phyloP scores from a whole-genome alignment of 2,113 vertebrate species.

The Aldabrachelys gigantea region DNA sequence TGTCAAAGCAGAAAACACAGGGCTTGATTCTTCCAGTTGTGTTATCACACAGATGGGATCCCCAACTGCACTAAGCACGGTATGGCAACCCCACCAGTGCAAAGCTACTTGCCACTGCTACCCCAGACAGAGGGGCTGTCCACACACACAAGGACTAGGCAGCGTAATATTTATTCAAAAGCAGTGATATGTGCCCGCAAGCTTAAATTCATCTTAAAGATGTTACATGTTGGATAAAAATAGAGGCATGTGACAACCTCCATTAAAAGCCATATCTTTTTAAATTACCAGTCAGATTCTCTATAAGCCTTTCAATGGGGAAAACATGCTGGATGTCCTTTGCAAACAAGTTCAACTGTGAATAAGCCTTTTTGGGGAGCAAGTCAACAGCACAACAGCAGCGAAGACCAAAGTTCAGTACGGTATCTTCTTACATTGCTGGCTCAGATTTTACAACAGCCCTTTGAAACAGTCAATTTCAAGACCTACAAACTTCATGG shows the following conservation, averaged over 20 bases:
- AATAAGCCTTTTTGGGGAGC: not conserved
- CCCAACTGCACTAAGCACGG: not conserved
- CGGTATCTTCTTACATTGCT: accelerated
- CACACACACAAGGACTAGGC: not conserved
- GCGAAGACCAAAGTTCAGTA: not conserved
- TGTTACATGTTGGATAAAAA: not conserved
- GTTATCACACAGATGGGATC: not conserved
- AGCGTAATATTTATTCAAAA: not conserved
- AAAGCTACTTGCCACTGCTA: accelerated
- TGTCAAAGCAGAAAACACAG: not conserved
- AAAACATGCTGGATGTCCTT: not conserved
- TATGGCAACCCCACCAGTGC: not conserved
- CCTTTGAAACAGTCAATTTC: not conserved
- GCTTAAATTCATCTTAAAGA: accelerated
- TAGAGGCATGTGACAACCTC: not conserved
- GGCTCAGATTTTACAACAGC: not conserved
- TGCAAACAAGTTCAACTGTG: not conserved
- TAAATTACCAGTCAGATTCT: not conserved
- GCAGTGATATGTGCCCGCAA: accelerated
- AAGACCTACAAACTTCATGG: not conserved
- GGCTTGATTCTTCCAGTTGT: not conserved
- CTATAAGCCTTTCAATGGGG: not conserved
- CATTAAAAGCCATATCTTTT: not conserved
- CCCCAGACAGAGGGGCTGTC: not conserved
- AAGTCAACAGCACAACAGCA: not conserved